A percentile compares a stretch with the other conserved stretches of the same genome.
Conservation (phyloP, 2,888 invertebrate species). For the Aphidius colemani region DNA sequence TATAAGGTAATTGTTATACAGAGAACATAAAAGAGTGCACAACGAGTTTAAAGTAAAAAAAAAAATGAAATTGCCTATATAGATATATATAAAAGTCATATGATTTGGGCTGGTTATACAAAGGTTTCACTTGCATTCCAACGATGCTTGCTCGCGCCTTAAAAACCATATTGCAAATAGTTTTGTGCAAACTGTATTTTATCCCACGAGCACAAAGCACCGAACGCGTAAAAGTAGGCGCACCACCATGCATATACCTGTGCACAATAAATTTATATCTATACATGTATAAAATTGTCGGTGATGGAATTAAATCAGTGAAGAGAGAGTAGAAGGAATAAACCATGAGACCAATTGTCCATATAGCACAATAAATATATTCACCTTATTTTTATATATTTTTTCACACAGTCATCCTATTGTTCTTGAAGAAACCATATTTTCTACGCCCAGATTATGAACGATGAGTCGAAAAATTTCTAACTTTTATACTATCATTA, state of each 20-base stretch:
- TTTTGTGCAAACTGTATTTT: constrained; percentile 3
- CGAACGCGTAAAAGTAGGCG: constrained; percentile 19
- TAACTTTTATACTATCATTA: too few species aligned
- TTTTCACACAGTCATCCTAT: constrained; percentile 18
- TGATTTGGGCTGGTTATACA: constrained; percentile 33
- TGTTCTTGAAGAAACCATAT: constrained; percentile 8
- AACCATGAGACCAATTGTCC: constrained; percentile 20
- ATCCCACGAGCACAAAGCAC: constrained; percentile 27
- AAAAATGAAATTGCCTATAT: neutral
- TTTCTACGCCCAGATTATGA: too few species aligned
- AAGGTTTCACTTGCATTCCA: constrained; percentile 41
- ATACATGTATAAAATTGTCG: neutral
- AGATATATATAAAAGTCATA: constrained; percentile 15
- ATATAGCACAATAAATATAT: constrained; percentile 16
- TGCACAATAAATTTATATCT: neutral
- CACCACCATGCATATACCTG: constrained; percentile 1
- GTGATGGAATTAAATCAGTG: constrained; percentile 5
- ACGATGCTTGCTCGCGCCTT: constrained; percentile 29
- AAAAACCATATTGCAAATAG: constrained; percentile 9
- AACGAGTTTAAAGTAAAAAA: neutral
- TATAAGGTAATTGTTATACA: too few species aligned
- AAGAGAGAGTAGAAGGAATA: neutral
- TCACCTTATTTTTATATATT: constrained; percentile 12
- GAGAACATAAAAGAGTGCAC: constrained; percentile 17
- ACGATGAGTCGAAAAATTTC: too few species aligned